Conservation (phyloP, 2,113 vertebrate species). For the Phalacrocorax aristotelis region DNA sequence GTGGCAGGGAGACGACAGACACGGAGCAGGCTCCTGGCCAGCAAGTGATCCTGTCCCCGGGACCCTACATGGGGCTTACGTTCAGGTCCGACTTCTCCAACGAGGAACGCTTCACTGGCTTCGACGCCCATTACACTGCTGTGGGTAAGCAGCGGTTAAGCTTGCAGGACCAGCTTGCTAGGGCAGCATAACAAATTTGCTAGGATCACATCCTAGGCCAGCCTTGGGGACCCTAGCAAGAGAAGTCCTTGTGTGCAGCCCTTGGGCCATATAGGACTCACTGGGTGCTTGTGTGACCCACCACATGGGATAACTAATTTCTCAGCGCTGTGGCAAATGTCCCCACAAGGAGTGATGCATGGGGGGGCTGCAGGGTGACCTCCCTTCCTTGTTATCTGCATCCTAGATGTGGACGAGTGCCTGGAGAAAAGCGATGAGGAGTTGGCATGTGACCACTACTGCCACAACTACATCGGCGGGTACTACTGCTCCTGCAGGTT, state of each 20-base stretch:
- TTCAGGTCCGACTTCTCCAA: conserved; percentile 96
- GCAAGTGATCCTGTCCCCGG: conserved; percentile 79
- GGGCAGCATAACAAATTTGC: background rate
- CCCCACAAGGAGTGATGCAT: accelerated
- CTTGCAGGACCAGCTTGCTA: background rate
- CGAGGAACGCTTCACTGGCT: conserved; percentile 89
- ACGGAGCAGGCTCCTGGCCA: conserved; percentile 86
- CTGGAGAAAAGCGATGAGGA: conserved; percentile 82
- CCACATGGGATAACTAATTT: background rate
- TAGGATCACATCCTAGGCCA: background rate
- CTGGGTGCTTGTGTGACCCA: background rate
- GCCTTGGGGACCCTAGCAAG: background rate
- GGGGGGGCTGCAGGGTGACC: background rate
- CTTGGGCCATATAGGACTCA: background rate
- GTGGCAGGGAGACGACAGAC: conserved; percentile 86
- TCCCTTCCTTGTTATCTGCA: background rate
- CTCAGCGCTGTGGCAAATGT: background rate
- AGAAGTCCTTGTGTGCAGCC: background rate
- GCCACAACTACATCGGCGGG: conserved; percentile 94
- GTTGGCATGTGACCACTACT: conserved; percentile 88
- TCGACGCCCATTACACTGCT: conserved; percentile 89
- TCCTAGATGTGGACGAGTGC: conserved; percentile 91
- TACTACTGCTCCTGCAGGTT: conserved; percentile 97
- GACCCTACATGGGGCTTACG: conserved; percentile 79
- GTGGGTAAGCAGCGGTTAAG: conserved; percentile 78